Base-by-base conservation (phyloP, 2,888 invertebrate species). In the Melanostoma mellinum region DNA sequence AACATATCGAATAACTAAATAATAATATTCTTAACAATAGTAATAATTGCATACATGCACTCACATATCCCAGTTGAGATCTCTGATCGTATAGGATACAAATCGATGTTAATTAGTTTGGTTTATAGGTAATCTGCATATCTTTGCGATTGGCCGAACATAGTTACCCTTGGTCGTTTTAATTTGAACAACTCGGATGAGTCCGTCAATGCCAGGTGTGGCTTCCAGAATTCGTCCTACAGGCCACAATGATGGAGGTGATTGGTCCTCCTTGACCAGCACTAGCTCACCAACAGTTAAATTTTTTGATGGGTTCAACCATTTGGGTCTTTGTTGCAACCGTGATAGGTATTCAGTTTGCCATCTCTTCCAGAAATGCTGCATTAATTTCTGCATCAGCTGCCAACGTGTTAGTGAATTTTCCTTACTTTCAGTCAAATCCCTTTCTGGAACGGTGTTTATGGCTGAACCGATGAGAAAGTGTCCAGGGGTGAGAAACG, bases 301-400 rank as follows among this genome's bases (percentile, higher is more conserved):
- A 35, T 53, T 32, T 10, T n/a, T 8, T 35, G 8, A 33, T 44
- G 53, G 35, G 2, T 30, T 44, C 6, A 42, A 20, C 42, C 58
- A 42, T 58, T 71, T 71, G 3, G 50, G 50, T 5, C 50, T 20
- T 20, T 20, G 50, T n/a, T 50, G 50, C 4, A 40, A 32, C 0
- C 69, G 38, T 4, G 10, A 30, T 2, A 58, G 50, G 50, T 60
- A 60, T 33, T 71, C 50, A 4, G 60, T 33, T 35, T 71, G 38
- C 38, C 42, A 71, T 40, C 52, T 60, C 8, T 50, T 60, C 60
- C 50, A 58, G 33, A 71, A 71, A 6, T 50, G 40, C 20, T 50
- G 52, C n/a, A 50, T 48, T 5, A 52, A 36, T 60, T 35, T 50
- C 20, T 71, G 71, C 4, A 58, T 9, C 1, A 65, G 20, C 2